These are phyloP conservation scores for Oncopodura yosiiana DNA, from an alignment of 1,140 invertebrate genomes.

Conservation along the genomic window DNA sequence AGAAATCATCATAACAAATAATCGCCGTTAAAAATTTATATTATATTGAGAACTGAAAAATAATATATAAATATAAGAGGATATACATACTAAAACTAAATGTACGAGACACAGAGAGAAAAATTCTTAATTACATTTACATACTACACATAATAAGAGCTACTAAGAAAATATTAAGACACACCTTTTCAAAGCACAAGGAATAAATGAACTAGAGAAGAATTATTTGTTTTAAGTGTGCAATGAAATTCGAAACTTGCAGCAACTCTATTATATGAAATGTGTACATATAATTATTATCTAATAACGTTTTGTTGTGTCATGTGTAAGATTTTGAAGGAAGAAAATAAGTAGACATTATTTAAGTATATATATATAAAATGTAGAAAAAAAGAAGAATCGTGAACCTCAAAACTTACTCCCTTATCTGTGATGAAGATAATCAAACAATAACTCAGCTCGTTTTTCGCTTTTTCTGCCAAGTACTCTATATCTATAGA, in stretches of 20 bases:
- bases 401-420: constrained; percentile 11
- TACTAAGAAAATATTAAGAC: no score
- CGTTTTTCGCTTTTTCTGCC: background rate
- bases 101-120: no score
- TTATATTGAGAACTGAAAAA: no score
- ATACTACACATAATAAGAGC: no score
- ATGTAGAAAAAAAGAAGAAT: constrained; percentile 1
- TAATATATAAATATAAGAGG: no score
- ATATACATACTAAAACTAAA: no score
- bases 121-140: no score
- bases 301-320: background rate
- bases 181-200: no score
- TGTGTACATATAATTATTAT: background rate
- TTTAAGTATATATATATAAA: background rate
- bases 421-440: constrained; percentile 33
- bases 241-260: background rate
- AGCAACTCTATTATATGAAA: background rate
- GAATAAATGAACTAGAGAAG: no score
- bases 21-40: no score
- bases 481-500: background rate
- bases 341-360: background rate
- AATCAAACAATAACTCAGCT: constrained; percentile 19
- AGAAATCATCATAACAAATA: no score
- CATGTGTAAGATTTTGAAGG: background rate
- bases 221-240: no score